Conservation (phyloP, 2,113 vertebrate genomes). For the Ceuthmochares aereus region DNA sequence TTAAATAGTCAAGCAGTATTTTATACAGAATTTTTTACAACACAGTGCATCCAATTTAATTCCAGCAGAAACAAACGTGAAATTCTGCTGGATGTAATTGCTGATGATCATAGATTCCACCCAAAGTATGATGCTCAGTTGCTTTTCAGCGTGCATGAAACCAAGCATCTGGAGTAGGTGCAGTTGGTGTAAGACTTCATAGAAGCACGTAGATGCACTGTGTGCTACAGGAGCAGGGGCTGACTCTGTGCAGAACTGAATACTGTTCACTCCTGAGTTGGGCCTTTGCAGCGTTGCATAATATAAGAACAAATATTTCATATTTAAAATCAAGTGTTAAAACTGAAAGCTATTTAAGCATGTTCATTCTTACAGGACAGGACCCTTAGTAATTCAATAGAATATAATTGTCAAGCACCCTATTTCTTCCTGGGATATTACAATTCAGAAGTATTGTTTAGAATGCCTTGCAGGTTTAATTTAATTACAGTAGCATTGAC, state of each 20-base stretch:
- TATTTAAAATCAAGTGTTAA: not conserved
- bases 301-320: not conserved
- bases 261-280: not conserved
- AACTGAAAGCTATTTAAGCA: not conserved
- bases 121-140: not conserved
- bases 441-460: not conserved
- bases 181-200: not conserved
- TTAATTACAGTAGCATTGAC: conserved; percentile 67
- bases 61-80: not conserved
- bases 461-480: conserved; percentile 63
- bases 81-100: not conserved
- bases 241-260: not conserved
- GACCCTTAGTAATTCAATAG: not conserved
- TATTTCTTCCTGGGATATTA: conserved; percentile 4
- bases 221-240: not conserved
- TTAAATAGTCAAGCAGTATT: not conserved
- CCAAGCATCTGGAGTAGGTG: rapidly evolving
- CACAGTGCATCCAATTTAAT: not conserved
- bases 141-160: not conserved
- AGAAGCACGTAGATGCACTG: rapidly evolving
- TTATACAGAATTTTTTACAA: not conserved
- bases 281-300: not conserved
- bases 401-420: not conserved
- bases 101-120: rapidly evolving
- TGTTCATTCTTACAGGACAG: not conserved